Evolutionary conservation across 2,113 vertebrate genomes (phyloP), one percentile per base, ranked within the genome.

Genomic region (Herpailurus yagouaroundi): DNA sequence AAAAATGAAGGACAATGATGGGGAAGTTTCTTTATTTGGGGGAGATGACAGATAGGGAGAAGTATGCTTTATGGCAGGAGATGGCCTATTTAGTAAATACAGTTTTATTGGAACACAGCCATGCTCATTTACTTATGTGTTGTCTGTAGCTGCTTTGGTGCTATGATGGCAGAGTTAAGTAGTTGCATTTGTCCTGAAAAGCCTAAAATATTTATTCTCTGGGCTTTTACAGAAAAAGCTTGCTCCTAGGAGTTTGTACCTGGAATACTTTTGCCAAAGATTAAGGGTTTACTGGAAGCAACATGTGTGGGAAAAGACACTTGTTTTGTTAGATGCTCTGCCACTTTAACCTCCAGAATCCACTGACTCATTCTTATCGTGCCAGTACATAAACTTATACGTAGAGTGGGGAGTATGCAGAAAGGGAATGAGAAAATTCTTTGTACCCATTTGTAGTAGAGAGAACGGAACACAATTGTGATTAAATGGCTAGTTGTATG

Each of bases 391-490:
- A 92, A 69, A 31, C 25, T 71, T 73, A 69, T 2, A 23, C 5
- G 2, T 21, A 63, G 45, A 94, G 27, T 86, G 76, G 21, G 52
- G 85, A 55, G 15, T 23, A 74, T 52, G 60, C 27, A 77, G 55
- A 87, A 81, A 82, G 86, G 64, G 91, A 81, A 80, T 27, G 52
- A 69, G 11, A 57, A 60, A 45, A 79, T 50, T 60, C 29, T 4
- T 91, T 68, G 23, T 36, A 5, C 5, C 3, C 18, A 31, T 82
- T 60, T 93, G 93, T 23, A 50, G 41, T 33, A 76, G 23, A 92
- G n/a, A 86, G n/a, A 93, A 91, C 68, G 25, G 90, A 94, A 38
- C 33, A 82, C 73, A 86, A 91, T 91, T 92, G 50, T 73, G n/a
- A 71, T 86, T 86, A 55, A 63, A 55, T 77, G 76, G 33, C 60